Evolutionary conservation across 2,888 invertebrate species (phyloP).

Genomic region (Onthophagus sagittarius): DNA sequence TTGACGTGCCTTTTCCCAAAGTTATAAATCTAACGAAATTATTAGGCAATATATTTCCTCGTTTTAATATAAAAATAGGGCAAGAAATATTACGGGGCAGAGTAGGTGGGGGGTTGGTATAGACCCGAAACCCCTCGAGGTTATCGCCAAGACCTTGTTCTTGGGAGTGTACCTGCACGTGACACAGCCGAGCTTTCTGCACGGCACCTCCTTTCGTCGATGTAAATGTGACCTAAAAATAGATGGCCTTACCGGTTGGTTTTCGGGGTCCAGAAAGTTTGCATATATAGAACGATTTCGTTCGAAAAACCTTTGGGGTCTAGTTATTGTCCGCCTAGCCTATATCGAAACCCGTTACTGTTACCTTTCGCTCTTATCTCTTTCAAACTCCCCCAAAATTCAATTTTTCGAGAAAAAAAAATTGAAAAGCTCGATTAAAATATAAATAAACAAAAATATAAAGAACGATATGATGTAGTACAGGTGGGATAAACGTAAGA

Average conservation of each 20-base stretch:
- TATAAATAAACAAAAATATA: too few relatives aligned
- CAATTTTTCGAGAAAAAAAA: too few relatives aligned
- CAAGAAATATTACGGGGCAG: not conserved
- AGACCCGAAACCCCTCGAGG: not conserved
- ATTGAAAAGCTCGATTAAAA: too few relatives aligned
- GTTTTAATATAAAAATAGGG: not conserved
- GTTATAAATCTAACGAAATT: not conserved
- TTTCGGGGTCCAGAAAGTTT: not conserved
- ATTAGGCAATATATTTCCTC: not conserved
- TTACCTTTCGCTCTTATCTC: not conserved
- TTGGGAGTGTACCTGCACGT: not conserved
- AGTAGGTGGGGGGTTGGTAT: not conserved
- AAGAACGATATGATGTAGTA: not conserved
- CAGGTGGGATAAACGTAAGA: not conserved
- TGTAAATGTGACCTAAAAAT: not conserved
- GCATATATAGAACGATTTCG: not conserved
- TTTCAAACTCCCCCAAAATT: too few relatives aligned
- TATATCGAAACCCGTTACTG: not conserved
- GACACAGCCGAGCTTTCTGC: not conserved
- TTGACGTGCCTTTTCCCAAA: not conserved
- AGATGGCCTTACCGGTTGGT: not conserved
- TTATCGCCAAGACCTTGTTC: not conserved
- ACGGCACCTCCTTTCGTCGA: not conserved
- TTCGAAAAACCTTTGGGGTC: not conserved
- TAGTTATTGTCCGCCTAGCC: not conserved